Evolutionary conservation across 2,888 invertebrate species (phyloP), one percentile per base, ranked within the genome.

Genomic region (Tipula unca): DNA sequence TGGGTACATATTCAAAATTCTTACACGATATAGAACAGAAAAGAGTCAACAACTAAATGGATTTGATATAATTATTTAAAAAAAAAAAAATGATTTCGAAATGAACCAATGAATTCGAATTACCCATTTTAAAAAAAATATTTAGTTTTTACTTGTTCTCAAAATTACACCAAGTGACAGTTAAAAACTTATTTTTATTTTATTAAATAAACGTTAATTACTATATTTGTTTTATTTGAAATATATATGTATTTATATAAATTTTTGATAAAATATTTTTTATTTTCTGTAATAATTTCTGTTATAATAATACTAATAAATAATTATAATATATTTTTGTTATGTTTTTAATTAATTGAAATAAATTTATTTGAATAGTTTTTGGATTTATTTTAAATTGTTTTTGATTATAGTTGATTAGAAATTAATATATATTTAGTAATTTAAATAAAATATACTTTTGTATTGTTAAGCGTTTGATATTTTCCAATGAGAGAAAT

Each of bases 281-380:
- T n/a, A n/a, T n/a, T n/a, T n/a, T n/a, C n/a, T n/a, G n/a, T n/a
- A n/a, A n/a, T n/a, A 69, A 25, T 69, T 69, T 69, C 1, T 69
- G 69, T 69, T 69, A 69, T 69, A 69, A 25, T 69, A 69, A 69
- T 69, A 69, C 69, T 69, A 69, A 69, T 69, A 69, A 69, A 69
- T 69, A 69, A 69, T 69, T 69, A 69, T 69, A 69, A 69, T 69
- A 25, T 20, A 69, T 25, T 69, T 69, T 69, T 69, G 48, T 48
- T 48, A 48, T 48, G 6, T 6, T 20, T 20, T 69, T 69, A 25
- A 69, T 69, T 69, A 69, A 69, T 69, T 69, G 69, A 69, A 69
- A 25, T 69, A 69, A 69, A 69, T 69, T 69, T 69, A 48, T 69
- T 25, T 69, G 69, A 69, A 69, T 69, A 69, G 48, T 48, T 48